Conservation (phyloP, 2,888 invertebrate species). For the Orthosia gothica region DNA sequence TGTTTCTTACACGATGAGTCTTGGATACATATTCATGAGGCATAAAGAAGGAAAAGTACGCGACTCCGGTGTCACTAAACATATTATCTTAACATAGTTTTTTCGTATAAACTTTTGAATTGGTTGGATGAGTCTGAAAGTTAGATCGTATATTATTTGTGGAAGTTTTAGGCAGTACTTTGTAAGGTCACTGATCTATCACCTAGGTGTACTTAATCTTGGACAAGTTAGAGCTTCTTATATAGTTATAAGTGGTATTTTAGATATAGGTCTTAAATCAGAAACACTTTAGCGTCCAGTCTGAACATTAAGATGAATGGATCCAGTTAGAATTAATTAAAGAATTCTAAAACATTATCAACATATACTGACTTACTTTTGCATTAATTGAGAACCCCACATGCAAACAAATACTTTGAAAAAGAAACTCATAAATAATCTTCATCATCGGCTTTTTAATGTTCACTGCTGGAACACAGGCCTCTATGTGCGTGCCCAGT, state of each 20-base stretch:
- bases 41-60: conserved; percentile 25
- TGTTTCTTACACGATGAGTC: conserved; percentile 32
- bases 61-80: conserved; percentile 26
- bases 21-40: conserved; percentile 53
- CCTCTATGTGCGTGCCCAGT: no score
- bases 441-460: no score
- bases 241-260: background rate
- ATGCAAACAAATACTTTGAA: background rate
- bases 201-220: background rate
- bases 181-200: background rate
- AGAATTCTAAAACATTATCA: background rate
- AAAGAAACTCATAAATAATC: background rate
- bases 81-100: conserved; percentile 17
- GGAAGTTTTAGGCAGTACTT: background rate
- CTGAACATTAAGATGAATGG: background rate
- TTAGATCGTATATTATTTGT: conserved; percentile 3
- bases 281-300: background rate
- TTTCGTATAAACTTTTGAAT: conserved; percentile 39
- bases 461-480: no score
- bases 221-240: background rate
- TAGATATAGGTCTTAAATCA: background rate
- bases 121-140: conserved; percentile 3
- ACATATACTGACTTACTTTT: background rate
- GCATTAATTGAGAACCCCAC: background rate
- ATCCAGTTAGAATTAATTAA: background rate